Percentiles rank a stretch among this genome's conserved stretches.
These are phyloP conservation scores for Anneissia japonica DNA, from an alignment of 35 echinoderm and acorn worm genomes.

Conservation along the genomic window DNA sequence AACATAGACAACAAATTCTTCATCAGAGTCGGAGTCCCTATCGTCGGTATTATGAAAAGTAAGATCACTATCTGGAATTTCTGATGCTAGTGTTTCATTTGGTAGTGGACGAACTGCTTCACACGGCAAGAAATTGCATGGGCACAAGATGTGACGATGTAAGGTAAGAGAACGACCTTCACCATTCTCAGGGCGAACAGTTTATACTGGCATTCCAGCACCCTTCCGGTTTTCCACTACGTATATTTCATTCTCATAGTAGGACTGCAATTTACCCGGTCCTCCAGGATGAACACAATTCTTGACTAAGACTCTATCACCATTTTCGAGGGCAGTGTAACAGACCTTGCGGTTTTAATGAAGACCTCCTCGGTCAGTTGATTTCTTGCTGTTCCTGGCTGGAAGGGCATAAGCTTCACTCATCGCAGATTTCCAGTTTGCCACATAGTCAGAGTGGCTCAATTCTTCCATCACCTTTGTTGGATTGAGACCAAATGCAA, in stretches of 20 bases:
- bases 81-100: too few species aligned
- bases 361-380: too few species aligned
- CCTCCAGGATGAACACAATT: constrained; percentile 39
- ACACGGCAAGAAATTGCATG: constrained; percentile 43
- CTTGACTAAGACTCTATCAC: constrained; percentile 48
- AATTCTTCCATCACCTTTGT: not conserved
- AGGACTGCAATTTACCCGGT: constrained; percentile 52
- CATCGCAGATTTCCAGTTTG: constrained; percentile 40
- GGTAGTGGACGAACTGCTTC: not conserved
- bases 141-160: constrained; percentile 54
- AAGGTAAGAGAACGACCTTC: constrained; percentile 18
- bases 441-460: constrained; percentile 4
- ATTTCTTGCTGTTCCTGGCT: not conserved
- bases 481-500: constrained; percentile 23
- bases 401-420: constrained; percentile 38
- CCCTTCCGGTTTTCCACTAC: too few species aligned
- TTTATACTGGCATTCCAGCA: constrained; percentile 40
- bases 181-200: constrained; percentile 43
- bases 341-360: not conserved
- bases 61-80: too few species aligned
- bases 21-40: too few species aligned
- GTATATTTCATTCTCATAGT: constrained; percentile 44
- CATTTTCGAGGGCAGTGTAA: not conserved
- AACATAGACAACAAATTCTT: too few species aligned
- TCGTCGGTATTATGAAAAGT: too few species aligned